Evolutionary conservation across 2,797 vertebrate species (phyloP), one percentile per base, ranked within the genome.

Genomic region (Kryptolebias ocellatus): DNA sequence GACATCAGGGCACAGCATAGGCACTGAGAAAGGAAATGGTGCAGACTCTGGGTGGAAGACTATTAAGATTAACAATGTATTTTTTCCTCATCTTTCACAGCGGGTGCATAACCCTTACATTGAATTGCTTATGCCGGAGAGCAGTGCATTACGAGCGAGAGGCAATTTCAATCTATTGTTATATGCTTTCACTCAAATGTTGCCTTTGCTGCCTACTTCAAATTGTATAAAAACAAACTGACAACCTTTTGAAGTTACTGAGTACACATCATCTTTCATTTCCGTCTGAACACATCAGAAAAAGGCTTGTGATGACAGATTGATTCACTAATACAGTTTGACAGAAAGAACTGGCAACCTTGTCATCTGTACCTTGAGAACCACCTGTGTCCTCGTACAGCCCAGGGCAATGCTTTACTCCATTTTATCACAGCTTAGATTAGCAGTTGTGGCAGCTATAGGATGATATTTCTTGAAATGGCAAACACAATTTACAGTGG

Each of bases 291-390:
- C 81, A 76, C 76, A 72, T 85, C 70, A 79, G 75, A 51, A 76
- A 31, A 63, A 71, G 80, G 70, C 76, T 70, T 65, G 74, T 87
- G 86, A 87, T 88, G 87, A 93, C 88, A 89, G 92, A 92, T 92
- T 92, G 92, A 93, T 91, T 92, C 84, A 64, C 86, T 94, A 92
- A 93, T 87, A 69, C 76, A 70, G 75, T 91, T 84, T 93, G 92
- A 94, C 89, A 91, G 90, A 79, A 70, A 81, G 81, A 83, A 87
- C 88, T 59, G 76, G 78, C 84, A 80, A 87, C 88, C 90, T 86
- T 86, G 88, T 87, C 90, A 83, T 86, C 71, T 64, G 81, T 71
- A 87, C 90, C 89, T 89, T 78, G 74, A 85, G 87, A 74, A 87
- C 83, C 91, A 93, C 90, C 90, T 92, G 91, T 90, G 91, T 93